Percentiles rank a stretch among this genome's conserved stretches.
These are phyloP conservation scores for Caenorhabditis sulstoni DNA, from an alignment of 2,888 invertebrate species.

Conservation along the genomic window DNA sequence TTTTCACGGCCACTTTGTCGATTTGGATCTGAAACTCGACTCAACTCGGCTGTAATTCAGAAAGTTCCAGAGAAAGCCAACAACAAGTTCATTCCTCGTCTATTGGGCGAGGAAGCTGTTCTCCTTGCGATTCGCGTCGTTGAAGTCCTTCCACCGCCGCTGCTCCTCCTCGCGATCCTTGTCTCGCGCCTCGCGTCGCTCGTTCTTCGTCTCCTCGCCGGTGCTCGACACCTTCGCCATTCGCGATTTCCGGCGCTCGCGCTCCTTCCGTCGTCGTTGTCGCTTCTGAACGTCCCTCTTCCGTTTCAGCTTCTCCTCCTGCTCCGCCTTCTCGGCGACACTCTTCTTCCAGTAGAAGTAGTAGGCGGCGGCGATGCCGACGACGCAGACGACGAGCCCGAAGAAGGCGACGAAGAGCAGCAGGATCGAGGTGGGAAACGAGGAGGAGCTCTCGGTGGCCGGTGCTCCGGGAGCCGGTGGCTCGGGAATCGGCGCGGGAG, in stretches of 20 bases:
- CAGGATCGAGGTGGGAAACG: too few relatives aligned
- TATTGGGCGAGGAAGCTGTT: slow-evolving; percentile 27
- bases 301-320: slow-evolving; percentile 10
- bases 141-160: slow-evolving; percentile 4
- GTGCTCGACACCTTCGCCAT: slow-evolving; percentile 3
- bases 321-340: background rate
- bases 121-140: slow-evolving; percentile 22
- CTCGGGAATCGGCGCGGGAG: too few relatives aligned
- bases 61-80: too few relatives aligned
- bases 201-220: slow-evolving; percentile 15
- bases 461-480: too few relatives aligned
- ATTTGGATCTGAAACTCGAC: too few relatives aligned
- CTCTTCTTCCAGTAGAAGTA: slow-evolving; percentile 2
- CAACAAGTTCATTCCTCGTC: too few relatives aligned
- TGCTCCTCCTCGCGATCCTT: slow-evolving; percentile 20
- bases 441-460: too few relatives aligned
- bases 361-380: background rate
- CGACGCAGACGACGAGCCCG: too few relatives aligned
- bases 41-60: too few relatives aligned
- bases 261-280: slow-evolving; percentile 1
- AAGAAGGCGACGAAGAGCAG: too few relatives aligned
- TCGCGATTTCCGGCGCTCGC: background rate
- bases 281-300: slow-evolving; percentile 9
- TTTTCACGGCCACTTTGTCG: too few relatives aligned
- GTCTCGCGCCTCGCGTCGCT: slow-evolving; percentile 14